Evolutionary conservation across 2,888 invertebrate species (phyloP), one percentile per base, ranked within the genome.

Genomic region (Chaitophorus viminalis): DNA sequence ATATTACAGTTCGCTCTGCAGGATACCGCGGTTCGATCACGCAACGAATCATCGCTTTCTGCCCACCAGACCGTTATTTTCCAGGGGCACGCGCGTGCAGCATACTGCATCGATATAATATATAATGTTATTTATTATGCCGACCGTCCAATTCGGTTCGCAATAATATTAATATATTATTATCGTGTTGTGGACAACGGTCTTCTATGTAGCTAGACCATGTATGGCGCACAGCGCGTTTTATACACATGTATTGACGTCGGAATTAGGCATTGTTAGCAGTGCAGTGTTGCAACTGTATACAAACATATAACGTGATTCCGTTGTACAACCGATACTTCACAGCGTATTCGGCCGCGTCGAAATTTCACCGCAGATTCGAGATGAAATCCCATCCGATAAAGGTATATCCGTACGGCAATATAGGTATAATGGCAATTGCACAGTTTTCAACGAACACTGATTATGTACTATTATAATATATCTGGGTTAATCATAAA

Each of bases 381-480:
- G 21, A 75, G 75, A 60, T 39, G 75, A 83, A 83, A 83, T 75
- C 39, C 46, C 60, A 65, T 75, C 65, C n/a, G 33, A 54, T 31
- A 36, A 21, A n/a, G 6, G 31, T 52, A 18, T 39, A 39, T 6
- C 31, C 31, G 52, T 18, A 17, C 14, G 52, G 70, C 8, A 74
- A 60, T 74, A n/a, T 36, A n/a, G n/a, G n/a, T 36, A 36, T 39
- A 76, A 84, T 25, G 65, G 65, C 75, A 31, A 65, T 29, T 39
- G 83, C 75, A 83, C 6, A 46, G 60, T 84, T 65, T 65, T 84
- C 83, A 76, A 84, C 31, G 39, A 76, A 65, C 46, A 46, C 65
- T 65, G 54, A 76, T 65, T 74, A 17, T 46, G 46, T 46, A n/a
- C n/a, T n/a, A n/a, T n/a, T n/a, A n/a, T 46, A n/a, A 3, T 36